These are phyloP conservation scores for Heliconius hermathena DNA, from an alignment of 1,140 invertebrate species.

Conservation along the genomic window DNA sequence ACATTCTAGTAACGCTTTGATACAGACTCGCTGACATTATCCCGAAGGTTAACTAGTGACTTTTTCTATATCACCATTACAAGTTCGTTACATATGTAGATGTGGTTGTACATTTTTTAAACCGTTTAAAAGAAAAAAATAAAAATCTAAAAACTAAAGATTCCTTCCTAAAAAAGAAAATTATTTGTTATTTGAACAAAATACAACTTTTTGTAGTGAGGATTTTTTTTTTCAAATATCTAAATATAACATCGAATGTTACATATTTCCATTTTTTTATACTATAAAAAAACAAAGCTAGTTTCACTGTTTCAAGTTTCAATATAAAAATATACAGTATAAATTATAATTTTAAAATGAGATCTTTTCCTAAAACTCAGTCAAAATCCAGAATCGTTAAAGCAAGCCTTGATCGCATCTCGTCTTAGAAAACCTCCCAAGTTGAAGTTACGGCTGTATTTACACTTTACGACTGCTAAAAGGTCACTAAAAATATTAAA, in stretches of 20 bases:
- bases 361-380: conserved; percentile 2
- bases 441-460: not conserved
- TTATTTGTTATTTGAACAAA: too few relatives aligned
- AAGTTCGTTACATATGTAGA: conserved; percentile 37
- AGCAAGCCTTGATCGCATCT: conserved; percentile 12
- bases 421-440: conserved; percentile 29
- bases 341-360: not conserved
- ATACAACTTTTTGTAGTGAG: too few relatives aligned
- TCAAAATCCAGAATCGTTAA: not conserved
- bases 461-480: not conserved
- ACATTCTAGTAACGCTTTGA: not conserved
- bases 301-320: too few relatives aligned
- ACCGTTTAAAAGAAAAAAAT: not conserved
- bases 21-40: conserved; percentile 31
- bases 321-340: too few relatives aligned
- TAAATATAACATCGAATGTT: too few relatives aligned
- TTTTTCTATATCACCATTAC: conserved; percentile 40
- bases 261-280: too few relatives aligned
- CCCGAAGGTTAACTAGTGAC: conserved; percentile 36
- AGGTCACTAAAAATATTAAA: not conserved
- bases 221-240: too few relatives aligned
- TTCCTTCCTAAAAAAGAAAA: not conserved
- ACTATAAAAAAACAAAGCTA: too few relatives aligned
- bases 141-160: not conserved
- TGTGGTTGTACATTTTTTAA: conserved; percentile 3